Base-by-base conservation (phyloP, 2,113 vertebrate genomes). In the Dascyllus trimaculatus region DNA sequence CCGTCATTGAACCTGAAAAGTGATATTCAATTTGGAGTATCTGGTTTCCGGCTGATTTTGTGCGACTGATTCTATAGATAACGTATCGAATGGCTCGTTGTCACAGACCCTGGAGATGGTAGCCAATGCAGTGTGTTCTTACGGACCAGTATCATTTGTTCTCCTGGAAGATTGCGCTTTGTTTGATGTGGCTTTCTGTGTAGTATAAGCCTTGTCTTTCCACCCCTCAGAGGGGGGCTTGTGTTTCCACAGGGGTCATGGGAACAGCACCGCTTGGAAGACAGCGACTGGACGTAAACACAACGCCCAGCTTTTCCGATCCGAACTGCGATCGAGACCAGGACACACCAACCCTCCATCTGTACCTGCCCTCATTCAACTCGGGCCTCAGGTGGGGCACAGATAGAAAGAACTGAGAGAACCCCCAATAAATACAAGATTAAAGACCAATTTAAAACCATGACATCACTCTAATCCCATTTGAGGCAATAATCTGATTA, bases 211-310 rank as follows among this genome's bases (percentile, higher is more conserved):
- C 52, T 72, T 11, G 58, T 62, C 56, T 71, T 35, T 70, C 57
- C 18, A 11, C 2, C 19, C 67, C 69, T 76, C 61, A 1, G 76
- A 69, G 71, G 49, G 65, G 32, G 74, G 52, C 10, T 89, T 59
- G 64, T 24, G 74, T 86, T 87, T 88, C 85, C 56, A 68, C 7
- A 0, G 21, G 80, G 78, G 80, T 84, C 79, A 60, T 81, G 85
- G 80, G 82, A 89, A 88, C 62, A 18, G 17, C 18, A 6, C 4
- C 29, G 14, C 13, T 22, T 1, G 1, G 19, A 51, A 46, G 38
- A 11, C 48, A 45, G 49, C 6, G 0, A 46, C 4, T 10, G 5
- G 13, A 63, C 1, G 7, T 56, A 76, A 63, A 76, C 17, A 13
- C 22, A 66, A 32, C 1, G 0, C 22, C 22, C 22, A 21, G 0